Evolutionary conservation across 2,888 invertebrate species (phyloP).

Genomic region (Nomada flava): DNA sequence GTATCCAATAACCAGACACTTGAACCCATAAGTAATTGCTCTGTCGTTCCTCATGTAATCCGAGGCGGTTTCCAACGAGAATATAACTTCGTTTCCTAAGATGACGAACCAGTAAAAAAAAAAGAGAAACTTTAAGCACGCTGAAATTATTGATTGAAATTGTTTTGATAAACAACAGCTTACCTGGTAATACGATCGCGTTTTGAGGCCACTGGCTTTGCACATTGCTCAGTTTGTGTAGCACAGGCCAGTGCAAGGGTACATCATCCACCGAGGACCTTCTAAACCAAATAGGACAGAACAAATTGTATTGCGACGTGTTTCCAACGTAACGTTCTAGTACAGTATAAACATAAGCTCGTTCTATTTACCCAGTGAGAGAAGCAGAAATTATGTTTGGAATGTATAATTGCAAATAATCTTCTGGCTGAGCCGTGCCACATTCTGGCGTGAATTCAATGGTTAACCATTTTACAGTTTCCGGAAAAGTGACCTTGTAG

Average conservation of each 20-base stretch:
- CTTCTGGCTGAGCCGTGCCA: constrained; percentile 96
- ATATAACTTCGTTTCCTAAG: constrained; percentile 95
- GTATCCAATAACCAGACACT: constrained; percentile 92
- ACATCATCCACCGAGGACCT: constrained; percentile 71
- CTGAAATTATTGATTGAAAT: neutral
- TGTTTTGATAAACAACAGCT: neutral
- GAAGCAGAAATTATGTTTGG: constrained; percentile 83
- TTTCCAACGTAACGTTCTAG: neutral
- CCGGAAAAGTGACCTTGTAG: constrained; percentile 95
- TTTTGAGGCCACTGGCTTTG: constrained; percentile 93
- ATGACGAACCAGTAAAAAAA: constrained; percentile 18
- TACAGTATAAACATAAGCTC: neutral
- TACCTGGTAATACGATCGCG: constrained; percentile 92
- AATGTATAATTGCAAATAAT: constrained; percentile 91
- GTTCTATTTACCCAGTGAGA: constrained; percentile 69
- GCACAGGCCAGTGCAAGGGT: constrained; percentile 87
- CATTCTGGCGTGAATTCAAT: constrained; percentile 97
- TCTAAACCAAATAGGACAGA: constrained; percentile 63
- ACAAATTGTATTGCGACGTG: neutral
- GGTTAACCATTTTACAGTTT: constrained; percentile 95
- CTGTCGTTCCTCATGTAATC: constrained; percentile 97
- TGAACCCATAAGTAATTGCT: constrained; percentile 92
- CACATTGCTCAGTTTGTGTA: constrained; percentile 88
- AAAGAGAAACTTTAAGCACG: neutral
- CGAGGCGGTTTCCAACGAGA: constrained; percentile 97